Conservation (phyloP, 2,113 vertebrate species). For the Pontoporia blainvillei region DNA sequence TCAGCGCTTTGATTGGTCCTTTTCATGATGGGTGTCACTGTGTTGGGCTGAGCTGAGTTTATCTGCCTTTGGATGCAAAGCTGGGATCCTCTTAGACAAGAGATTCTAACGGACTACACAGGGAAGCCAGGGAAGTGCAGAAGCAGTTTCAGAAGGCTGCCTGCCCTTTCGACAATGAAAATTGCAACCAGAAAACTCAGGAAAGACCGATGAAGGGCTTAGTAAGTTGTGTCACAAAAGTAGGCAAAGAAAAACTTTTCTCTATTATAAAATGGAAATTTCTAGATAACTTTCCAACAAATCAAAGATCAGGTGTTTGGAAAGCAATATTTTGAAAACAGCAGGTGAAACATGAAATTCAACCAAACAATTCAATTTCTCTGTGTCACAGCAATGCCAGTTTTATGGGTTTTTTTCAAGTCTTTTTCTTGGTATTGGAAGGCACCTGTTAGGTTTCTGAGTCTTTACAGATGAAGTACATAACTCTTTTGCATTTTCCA, state of each 20-base stretch:
- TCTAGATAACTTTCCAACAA: conserved; percentile 6
- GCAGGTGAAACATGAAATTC: not conserved
- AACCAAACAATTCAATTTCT: conserved; percentile 5
- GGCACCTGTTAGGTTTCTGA: not conserved
- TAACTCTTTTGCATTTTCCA: not conserved
- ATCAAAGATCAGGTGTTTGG: conserved; percentile 8
- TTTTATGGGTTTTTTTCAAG: not conserved
- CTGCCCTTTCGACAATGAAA: conserved; percentile 44
- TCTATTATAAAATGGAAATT: conserved; percentile 20
- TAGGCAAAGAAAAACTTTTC: conserved; percentile 3
- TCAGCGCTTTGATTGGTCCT: conserved; percentile 47
- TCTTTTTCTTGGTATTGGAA: not conserved
- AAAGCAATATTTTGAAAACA: conserved; percentile 33
- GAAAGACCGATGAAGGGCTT: not conserved
- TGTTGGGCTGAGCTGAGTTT: conserved; percentile 28
- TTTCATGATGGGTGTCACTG: conserved; percentile 22
- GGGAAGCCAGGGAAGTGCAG: not conserved
- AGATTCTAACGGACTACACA: not conserved
- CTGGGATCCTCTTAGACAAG: conserved; percentile 24
- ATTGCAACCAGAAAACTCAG: conserved; percentile 20
- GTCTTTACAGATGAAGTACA: not conserved
- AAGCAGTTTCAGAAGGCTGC: not conserved
- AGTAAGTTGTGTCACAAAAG: conserved; percentile 10
- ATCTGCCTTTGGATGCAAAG: conserved; percentile 10
- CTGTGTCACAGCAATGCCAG: not conserved